A percentile compares a stretch with the other conserved stretches of the same genome.
These are phyloP conservation scores for Xiphorhynchus elegans DNA, from an alignment of 2,113 vertebrate species.

Conservation along the genomic window DNA sequence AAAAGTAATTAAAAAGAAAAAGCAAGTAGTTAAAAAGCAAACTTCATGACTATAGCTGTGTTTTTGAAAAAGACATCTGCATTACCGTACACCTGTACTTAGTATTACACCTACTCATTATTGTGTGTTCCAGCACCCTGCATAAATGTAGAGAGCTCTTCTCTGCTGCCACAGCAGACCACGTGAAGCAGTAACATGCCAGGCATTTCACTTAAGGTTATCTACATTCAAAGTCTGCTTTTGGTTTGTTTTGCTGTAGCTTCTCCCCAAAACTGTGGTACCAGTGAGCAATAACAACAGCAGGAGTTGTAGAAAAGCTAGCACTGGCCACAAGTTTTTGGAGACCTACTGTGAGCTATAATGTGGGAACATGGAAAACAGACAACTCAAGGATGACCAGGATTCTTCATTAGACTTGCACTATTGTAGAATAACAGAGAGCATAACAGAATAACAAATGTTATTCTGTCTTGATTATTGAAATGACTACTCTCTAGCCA, in stretches of 20 bases:
- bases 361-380: background rate
- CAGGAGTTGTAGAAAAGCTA: background rate
- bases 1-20: background rate
- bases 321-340: background rate
- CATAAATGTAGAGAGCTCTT: background rate
- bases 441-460: background rate
- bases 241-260: background rate
- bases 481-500: background rate
- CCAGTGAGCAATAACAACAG: background rate
- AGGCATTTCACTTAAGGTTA: background rate
- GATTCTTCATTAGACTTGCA: background rate
- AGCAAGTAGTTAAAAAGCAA: background rate
- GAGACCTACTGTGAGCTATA: background rate
- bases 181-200: background rate
- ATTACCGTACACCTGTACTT: accelerated
- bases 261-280: background rate
- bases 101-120: background rate
- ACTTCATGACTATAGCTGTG: background rate
- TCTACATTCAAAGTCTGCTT: background rate
- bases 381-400: background rate
- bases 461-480: background rate
- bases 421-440: background rate
- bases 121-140: background rate
- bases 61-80: background rate
- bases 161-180: accelerated